A percentile compares a stretch with the other conserved stretches of the same genome.
These are phyloP conservation scores for Euschistus heros DNA, from an alignment of 1,140 invertebrate species.

Conservation along the genomic window DNA sequence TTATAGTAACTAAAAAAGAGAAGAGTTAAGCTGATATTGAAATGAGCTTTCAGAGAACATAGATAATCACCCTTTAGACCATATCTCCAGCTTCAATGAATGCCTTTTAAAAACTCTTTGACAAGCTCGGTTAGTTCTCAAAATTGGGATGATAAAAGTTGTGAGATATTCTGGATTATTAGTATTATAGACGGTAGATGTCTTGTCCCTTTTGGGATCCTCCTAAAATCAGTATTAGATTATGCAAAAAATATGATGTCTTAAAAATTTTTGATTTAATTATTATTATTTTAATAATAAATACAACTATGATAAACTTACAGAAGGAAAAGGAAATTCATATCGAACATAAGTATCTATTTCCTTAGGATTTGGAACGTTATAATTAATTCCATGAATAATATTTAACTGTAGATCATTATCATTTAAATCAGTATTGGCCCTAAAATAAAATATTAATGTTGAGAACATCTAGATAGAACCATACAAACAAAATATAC, in stretches of 20 bases:
- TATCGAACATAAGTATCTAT: conserved; percentile 89
- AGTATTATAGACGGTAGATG: conserved; percentile 66
- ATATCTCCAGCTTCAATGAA: conserved; percentile 80
- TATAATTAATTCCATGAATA: conserved; percentile 78
- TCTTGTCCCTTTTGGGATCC: conserved; percentile 62
- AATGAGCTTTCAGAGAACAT: too few species aligned
- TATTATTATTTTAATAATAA: neutral
- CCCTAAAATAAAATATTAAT: conserved; percentile 38
- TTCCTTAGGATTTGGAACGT: conserved; percentile 72
- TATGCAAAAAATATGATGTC: too few species aligned
- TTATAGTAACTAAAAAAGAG: neutral
- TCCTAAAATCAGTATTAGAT: conserved; percentile 44
- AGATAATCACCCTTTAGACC: conserved; percentile 69
- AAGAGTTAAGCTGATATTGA: too few species aligned
- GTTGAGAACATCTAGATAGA: too few species aligned
- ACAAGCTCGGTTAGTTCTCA: conserved; percentile 65
- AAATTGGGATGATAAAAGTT: conserved; percentile 64
- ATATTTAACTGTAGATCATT: conserved; percentile 82
- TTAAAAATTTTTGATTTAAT: neutral
- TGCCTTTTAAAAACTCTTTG: conserved; percentile 79
- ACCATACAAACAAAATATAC: neutral
- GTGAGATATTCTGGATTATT: conserved; percentile 83
- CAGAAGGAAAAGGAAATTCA: conserved; percentile 83
- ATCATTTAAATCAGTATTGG: conserved; percentile 84
- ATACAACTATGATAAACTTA: conserved; percentile 38